phyloP scores from a whole-genome alignment of 1,140 invertebrate species.

The Drosophila setifemur region DNA sequence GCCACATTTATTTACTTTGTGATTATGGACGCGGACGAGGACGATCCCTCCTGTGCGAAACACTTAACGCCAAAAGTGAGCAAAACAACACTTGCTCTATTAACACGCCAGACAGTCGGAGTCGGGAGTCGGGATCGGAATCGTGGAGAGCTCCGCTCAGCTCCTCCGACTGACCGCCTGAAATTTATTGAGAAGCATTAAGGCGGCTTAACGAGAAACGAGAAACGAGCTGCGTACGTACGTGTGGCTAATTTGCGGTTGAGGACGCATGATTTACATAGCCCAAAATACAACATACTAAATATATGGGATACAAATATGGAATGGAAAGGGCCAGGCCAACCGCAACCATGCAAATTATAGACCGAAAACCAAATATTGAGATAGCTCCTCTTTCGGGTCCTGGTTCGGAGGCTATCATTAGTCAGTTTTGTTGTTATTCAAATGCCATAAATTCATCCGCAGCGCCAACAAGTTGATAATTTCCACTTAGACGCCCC shows the following conservation, averaged over 20 bases:
- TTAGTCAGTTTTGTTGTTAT: slow-evolving; percentile 56
- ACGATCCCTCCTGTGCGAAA: slow-evolving; percentile 53
- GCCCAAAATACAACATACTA: slow-evolving; percentile 13
- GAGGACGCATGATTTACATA: slow-evolving; percentile 69
- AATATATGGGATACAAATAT: neutral
- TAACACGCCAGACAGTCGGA: slow-evolving; percentile 50
- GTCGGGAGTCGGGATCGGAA: neutral
- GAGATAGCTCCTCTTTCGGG: slow-evolving; percentile 13
- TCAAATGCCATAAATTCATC: slow-evolving; percentile 75
- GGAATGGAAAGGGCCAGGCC: neutral
- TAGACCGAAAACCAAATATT: slow-evolving; percentile 74
- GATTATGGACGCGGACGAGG: slow-evolving; percentile 33
- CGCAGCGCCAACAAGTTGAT: slow-evolving; percentile 20
- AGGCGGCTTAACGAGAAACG: slow-evolving; percentile 69
- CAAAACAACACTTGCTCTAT: slow-evolving; percentile 82
- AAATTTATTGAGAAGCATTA: slow-evolving; percentile 74
- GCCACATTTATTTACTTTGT: slow-evolving; percentile 71
- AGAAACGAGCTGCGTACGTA: slow-evolving; percentile 18
- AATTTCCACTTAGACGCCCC: slow-evolving; percentile 67
- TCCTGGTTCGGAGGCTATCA: slow-evolving; percentile 39
- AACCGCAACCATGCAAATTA: slow-evolving; percentile 68
- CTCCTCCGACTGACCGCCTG: slow-evolving; percentile 27
- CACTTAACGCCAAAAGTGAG: slow-evolving; percentile 82
- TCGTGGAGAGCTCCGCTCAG: slow-evolving; percentile 1
- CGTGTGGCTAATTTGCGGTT: slow-evolving; percentile 80